Evolutionary conservation across 2,797 vertebrate species (phyloP), one percentile per base, ranked within the genome.

Genomic region (Margarornis squamiger): DNA sequence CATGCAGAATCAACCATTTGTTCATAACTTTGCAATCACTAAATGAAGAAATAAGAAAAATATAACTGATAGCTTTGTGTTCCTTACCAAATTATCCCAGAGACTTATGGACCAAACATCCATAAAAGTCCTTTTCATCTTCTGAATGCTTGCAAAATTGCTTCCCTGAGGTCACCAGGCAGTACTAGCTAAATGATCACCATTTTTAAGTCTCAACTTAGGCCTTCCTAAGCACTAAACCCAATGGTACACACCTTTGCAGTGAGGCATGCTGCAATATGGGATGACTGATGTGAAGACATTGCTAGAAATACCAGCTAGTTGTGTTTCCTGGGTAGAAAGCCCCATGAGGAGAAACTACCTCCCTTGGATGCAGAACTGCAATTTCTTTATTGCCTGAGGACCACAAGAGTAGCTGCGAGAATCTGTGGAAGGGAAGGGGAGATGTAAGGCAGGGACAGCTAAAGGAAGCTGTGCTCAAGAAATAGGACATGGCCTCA

Each of bases 31-130:
- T 83, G 41, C 62, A 65, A 57, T 34, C 15, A 58, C 45, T 90
- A 75, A 86, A 77, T 30, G 32, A 83, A 93, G 23, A 79, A 71
- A 71, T 22, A 74, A 74, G 32, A 41, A 79, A 85, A 90, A 77
- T 20, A 34, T 11, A 61, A 57, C 26, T 14, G 20, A 36, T 18
- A 68, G 14, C 8, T 72, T 10, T 66, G 3, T 54, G 24, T 39
- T 72, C 6, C n/a, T 75, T 0, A 0, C 4, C 30, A 71, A 39
- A 39, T 21, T 0, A 0, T 13, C 23, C 7, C 26, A 63, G 43
- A 74, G 48, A 38, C 6, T 41, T 46, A 57, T 0, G 4, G 23
- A 71, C 23, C 29, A 80, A 90, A 73, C 18, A 20, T 43, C 10
- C 10, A 4, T 24, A 71, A 65, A 43, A 7, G 21, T 32, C n/a